Evolutionary conservation across 53 echinoderm and acorn worm species (phyloP), one percentile per base, ranked within the genome.

Genomic region (Temnopleurus reevesii): DNA sequence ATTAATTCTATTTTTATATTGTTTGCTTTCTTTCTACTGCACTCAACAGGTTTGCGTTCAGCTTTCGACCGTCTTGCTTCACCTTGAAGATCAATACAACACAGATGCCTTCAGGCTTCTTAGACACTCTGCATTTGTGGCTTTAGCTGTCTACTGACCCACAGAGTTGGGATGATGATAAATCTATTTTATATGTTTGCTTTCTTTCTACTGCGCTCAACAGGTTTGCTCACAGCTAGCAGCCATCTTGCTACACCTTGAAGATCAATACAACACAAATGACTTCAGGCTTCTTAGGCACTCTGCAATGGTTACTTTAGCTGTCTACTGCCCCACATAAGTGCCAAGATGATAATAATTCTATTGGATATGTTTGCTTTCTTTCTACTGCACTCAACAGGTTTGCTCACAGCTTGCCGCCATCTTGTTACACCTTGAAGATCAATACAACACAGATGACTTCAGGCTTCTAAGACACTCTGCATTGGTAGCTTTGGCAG

Each of bases 381-480:
- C n/a, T n/a, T n/a, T n/a, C n/a, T n/a, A n/a, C n/a, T n/a, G n/a
- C n/a, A n/a, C n/a, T n/a, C n/a, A n/a, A 1, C 65, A 97, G 99
- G 93, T 99, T 21, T 89, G 94, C 53, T 49, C 31, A 28, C 87
- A 87, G 53, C 66, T 87, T 64, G 49, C 53, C 19, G 87, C 87
- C 49, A 91, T 96, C 33, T 77, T 99, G 27, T 89, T 99, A n/a
- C 96, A 96, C 86, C 63, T 96, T 18, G 95, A 99, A 31, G 93
- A 99, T 61, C 79, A 81, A 33, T 94, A 91, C 61, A 91, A 91
- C 76, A 96, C 91, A n/a, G 93, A 92, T 29, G 71, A 92, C 26
- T 96, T 94, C 66, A 65, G 90, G 18, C 60, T 36, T 30, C 76
- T 93, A 17, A 76, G 96, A 83, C 92, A 91, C 83, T 92, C 94